These are phyloP conservation scores for Bombus balteatus DNA, from an alignment of 1,140 invertebrate species.

Conservation along the genomic window DNA sequence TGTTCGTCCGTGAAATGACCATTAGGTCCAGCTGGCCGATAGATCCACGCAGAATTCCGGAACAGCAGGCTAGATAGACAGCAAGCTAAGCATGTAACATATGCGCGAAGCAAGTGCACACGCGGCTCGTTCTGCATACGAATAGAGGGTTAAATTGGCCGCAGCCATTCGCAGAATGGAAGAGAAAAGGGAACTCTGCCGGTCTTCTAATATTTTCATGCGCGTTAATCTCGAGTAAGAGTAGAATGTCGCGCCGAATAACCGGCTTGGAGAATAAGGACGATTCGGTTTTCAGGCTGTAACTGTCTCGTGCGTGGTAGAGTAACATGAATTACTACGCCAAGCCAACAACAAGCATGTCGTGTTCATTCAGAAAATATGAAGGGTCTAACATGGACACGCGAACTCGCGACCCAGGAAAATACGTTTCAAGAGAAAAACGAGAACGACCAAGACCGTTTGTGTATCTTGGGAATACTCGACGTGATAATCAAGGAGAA, in stretches of 20 bases:
- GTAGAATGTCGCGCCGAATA: background rate
- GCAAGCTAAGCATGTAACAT: conserved; percentile 64
- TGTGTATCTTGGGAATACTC: background rate
- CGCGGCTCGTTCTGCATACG: conserved; percentile 18
- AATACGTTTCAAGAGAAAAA: conserved; percentile 42
- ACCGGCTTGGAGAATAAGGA: background rate
- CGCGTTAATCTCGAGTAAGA: background rate
- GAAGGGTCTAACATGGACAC: conserved; percentile 31
- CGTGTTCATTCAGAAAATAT: conserved; percentile 52
- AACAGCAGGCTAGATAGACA: conserved; percentile 62
- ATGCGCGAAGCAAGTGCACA: conserved; percentile 42
- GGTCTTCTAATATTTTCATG: background rate
- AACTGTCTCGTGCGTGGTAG: background rate
- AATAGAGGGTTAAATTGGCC: conserved; percentile 15
- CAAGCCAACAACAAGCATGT: conserved; percentile 23
- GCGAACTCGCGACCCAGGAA: conserved; percentile 24
- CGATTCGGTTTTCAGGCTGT: conserved; percentile 16
- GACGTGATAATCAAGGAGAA: conserved; percentile 25
- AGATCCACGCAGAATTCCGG: conserved; percentile 66
- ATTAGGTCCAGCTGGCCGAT: conserved; percentile 66
- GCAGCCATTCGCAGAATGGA: background rate
- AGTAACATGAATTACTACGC: conserved; percentile 38
- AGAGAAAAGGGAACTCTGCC: no score
- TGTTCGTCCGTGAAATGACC: conserved; percentile 70
- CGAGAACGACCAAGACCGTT: background rate